phyloP scores from a whole-genome alignment of 2,113 vertebrate species.

The Lepus europaeus region DNA sequence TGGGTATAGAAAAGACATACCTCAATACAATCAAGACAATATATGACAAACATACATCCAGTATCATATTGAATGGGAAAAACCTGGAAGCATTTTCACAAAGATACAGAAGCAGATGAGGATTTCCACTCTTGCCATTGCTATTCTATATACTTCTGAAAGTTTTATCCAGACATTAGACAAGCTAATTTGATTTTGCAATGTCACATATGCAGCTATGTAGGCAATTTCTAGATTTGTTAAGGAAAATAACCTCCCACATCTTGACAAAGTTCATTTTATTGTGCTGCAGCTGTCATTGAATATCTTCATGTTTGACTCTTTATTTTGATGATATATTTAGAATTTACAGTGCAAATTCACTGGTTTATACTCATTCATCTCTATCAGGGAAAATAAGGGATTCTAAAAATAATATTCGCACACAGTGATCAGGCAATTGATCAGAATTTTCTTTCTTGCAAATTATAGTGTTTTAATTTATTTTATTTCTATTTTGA shows the following conservation, averaged over 20 bases:
- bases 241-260: neutral
- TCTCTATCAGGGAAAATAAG: slow-evolving; percentile 57
- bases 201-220: neutral
- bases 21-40: too few relatives aligned
- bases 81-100: too few relatives aligned
- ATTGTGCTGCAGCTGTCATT: neutral
- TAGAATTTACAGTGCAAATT: slow-evolving; percentile 11
- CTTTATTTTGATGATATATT: slow-evolving; percentile 4
- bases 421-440: slow-evolving; percentile 14
- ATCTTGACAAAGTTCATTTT: neutral
- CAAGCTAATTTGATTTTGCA: neutral
- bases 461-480: slow-evolving; percentile 25
- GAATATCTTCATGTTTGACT: neutral
- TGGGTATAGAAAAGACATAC: too few relatives aligned
- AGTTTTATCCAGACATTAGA: too few relatives aligned
- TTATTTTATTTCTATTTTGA: slow-evolving; percentile 34
- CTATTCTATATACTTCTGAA: too few relatives aligned
- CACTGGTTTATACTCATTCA: slow-evolving; percentile 21
- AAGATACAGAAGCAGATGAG: too few relatives aligned
- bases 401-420: slow-evolving; percentile 65
- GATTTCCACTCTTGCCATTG: too few relatives aligned
- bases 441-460: slow-evolving; percentile 43
- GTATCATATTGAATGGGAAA: too few relatives aligned
- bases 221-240: neutral
- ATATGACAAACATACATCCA: too few relatives aligned